Evolutionary conservation across 2,113 vertebrate genomes (phyloP).

Genomic region (Phalacrocorax pelagicus): DNA sequence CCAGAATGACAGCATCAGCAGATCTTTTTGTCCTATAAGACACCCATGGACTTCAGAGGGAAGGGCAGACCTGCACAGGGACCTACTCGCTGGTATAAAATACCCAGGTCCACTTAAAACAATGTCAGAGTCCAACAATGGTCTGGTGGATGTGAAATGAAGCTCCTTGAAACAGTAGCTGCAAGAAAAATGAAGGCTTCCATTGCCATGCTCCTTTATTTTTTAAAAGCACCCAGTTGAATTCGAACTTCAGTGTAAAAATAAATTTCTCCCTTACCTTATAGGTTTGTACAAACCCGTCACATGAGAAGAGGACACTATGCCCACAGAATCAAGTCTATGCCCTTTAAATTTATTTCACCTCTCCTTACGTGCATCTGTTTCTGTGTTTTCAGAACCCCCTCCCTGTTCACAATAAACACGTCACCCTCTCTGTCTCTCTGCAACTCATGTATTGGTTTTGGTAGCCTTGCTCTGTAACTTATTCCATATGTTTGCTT

Average conservation of each 20-base stretch:
- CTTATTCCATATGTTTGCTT: conserved; percentile 36
- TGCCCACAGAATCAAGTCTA: not conserved
- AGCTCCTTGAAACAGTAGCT: not conserved
- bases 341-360: not conserved
- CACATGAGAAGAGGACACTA: not conserved
- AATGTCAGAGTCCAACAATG: not conserved
- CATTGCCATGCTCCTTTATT: not conserved
- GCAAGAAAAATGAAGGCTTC: not conserved
- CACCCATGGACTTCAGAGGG: not conserved
- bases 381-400: not conserved
- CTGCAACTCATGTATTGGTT: not conserved
- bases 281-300: not conserved
- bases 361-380: not conserved
- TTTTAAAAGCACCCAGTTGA: not conserved
- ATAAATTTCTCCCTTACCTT: not conserved
- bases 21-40: not conserved
- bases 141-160: not conserved
- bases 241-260: not conserved
- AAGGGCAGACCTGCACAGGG: not conserved
- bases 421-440: not conserved
- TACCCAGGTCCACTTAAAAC: not conserved
- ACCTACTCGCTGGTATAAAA: not conserved
- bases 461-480: conserved; percentile 20
- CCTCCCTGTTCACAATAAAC: not conserved
- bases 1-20: not conserved